Evolutionary conservation across 2,797 vertebrate species (phyloP), one percentile per base, ranked within the genome.

Genomic region (Lithobates pipiens): DNA sequence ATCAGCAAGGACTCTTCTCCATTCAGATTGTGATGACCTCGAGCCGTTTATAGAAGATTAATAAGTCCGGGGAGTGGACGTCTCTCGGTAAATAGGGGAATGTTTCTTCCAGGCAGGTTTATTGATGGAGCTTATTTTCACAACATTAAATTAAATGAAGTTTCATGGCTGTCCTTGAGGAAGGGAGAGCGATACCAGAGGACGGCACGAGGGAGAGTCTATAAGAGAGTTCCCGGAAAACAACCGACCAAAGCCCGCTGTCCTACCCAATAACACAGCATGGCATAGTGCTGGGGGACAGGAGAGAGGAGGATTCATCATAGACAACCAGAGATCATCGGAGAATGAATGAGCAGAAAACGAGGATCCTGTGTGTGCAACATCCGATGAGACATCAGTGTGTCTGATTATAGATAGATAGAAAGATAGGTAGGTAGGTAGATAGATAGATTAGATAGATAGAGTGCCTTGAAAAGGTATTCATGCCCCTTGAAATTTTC

Each of bases 61-160:
- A 77, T 77, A 77, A 39, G 42, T 67, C 61, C 36, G 10, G 50
- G 54, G 54, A 25, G 8, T 10, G 18, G 18, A 67, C 27, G 3
- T 42, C 25, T 42, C 32, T 39, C 57, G 3, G 77, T 79, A 79
- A 79, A 79, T 69, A 69, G 42, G 27, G 68, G 29, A 69, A 80
- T 80, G 65, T 80, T 70, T 69, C 18, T 13, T 70, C 9, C 67
- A 50, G 39, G 70, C 65, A n/a, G 3, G 32, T 80, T 80, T 68
- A 69, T 80, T 70, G 29, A 80, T 80, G 67, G 44, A 34, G 77
- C 67, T 70, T 61, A 81, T 81, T 71, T 80, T 61, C n/a, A 23
- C 50, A 34, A 25, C 50, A 36, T 57, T 81, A 61, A 72, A 71
- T 73, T 36, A 36, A 34, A 46, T 46, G 77, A 6, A 36, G 16